Base-by-base conservation (phyloP, 2,888 invertebrate genomes). In the Diplazon laetatorius region DNA sequence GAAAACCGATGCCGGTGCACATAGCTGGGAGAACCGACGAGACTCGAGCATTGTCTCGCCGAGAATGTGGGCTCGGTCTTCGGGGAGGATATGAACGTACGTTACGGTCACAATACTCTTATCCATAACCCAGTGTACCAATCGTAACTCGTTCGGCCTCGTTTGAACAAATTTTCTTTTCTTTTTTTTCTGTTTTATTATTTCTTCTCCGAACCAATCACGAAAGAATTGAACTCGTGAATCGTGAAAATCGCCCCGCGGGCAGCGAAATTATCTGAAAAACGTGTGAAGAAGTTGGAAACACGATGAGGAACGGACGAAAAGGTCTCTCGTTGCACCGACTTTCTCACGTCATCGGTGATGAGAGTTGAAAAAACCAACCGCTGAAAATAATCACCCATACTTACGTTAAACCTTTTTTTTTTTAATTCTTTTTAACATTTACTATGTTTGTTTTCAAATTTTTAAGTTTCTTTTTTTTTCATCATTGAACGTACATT, bases 11-110 rank as follows among this genome's bases (percentile, higher is more conserved):
- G 65, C 48, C 42, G 62, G 39, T 52, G 72, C 63, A 44, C 52
- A n/a, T n/a, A n/a, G 16, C 42, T 5, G 25, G 22, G 65, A 20
- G 39, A 22, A 20, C 57, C 59, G 25, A 16, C 65, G 42, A 72
- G 59, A 60, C 48, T 30, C 30, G 48, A 52, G 78, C 73, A 78
- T 73, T 73, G 78, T 78, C 44, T 78, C 50, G 25, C 57, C 59
- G 63, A 73, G 73, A 78, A 78, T 78, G 78, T 78, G 78, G 78
- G 78, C 69, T 65, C 78, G 78, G 72, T 77, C 69, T 55, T 37
- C 63, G 63, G 20, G 30, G 63, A 59, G 25, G 59, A 59, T 72
- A 77, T 57, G 60, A 44, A 62, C 62, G 63, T 57, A 35, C n/a
- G 16, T 52, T 30, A 30, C 30, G 2, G 2, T 2, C 63, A 63